These are phyloP conservation scores for Orthosia cruda DNA, from an alignment of 2,888 invertebrate species.

Conservation along the genomic window DNA sequence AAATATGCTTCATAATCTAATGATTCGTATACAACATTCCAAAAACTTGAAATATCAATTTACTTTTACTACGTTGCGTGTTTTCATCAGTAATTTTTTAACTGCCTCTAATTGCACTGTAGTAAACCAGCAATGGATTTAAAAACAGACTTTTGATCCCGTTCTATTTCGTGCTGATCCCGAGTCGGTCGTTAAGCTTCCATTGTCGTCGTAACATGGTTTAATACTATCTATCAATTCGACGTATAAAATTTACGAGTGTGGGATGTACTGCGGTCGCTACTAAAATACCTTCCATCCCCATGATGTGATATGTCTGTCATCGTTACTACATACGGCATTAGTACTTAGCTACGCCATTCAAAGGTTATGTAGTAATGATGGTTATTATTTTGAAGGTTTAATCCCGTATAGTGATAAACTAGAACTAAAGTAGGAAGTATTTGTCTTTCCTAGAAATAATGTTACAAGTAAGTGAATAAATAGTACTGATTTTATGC, in stretches of 20 bases:
- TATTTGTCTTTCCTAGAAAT: background rate
- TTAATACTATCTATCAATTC: conserved; percentile 67
- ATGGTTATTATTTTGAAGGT: conserved; percentile 26
- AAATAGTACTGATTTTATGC: background rate
- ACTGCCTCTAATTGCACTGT: background rate
- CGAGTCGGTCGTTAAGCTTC: conserved; percentile 56
- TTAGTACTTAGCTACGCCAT: conserved; percentile 15
- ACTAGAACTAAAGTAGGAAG: background rate
- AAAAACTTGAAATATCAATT: background rate
- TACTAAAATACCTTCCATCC: conserved; percentile 32
- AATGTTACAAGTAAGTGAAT: background rate
- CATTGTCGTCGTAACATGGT: conserved; percentile 66
- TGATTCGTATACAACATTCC: background rate
- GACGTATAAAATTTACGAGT: conserved; percentile 66
- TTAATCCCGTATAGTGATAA: background rate
- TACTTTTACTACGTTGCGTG: conserved; percentile 20
- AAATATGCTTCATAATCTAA: conserved; percentile 24
- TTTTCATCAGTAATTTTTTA: background rate
- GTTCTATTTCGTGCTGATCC: conserved; percentile 46
- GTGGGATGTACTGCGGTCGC: conserved; percentile 43
- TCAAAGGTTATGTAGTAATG: conserved; percentile 3
- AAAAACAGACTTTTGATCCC: conserved; percentile 25
- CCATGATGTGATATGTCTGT: too few relatives aligned
- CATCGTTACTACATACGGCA: background rate
- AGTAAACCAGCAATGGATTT: conserved; percentile 38